These are phyloP conservation scores for Cephalopholis sonnerati DNA, from an alignment of 2,113 vertebrate genomes.

Conservation along the genomic window DNA sequence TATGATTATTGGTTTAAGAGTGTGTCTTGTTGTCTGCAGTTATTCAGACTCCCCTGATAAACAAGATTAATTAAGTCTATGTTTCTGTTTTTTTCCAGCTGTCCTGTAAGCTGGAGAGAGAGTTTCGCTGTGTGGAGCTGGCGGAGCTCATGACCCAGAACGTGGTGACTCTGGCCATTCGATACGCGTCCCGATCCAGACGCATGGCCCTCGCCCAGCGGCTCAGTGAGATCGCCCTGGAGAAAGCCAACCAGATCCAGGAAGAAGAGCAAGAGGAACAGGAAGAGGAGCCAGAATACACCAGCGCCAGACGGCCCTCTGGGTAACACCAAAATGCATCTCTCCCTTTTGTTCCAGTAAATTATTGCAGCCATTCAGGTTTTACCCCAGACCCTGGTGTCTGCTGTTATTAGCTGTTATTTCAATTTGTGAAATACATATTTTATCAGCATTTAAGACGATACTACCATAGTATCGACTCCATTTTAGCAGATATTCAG, in stretches of 20 bases:
- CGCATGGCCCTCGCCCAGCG: slow-evolving; percentile 90
- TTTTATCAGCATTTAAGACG: neutral
- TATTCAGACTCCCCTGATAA: neutral
- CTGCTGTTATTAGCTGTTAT: too few relatives aligned
- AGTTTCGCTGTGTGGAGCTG: slow-evolving; percentile 95
- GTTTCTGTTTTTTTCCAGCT: slow-evolving; percentile 81
- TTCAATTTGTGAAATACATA: too few relatives aligned
- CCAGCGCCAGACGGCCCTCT: slow-evolving; percentile 60
- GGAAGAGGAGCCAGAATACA: slow-evolving; percentile 82
- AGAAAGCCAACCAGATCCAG: slow-evolving; percentile 87
- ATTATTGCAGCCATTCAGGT: neutral
- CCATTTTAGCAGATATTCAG: neutral
- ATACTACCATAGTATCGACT: too few relatives aligned
- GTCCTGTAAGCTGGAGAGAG: slow-evolving; percentile 94
- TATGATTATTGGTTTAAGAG: neutral
- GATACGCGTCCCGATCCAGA: slow-evolving; percentile 93
- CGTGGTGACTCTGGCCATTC: slow-evolving; percentile 91
- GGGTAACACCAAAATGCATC: slow-evolving; percentile 79
- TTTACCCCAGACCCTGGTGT: too few relatives aligned
- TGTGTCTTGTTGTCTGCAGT: neutral
- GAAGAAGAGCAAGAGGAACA: slow-evolving; percentile 63
- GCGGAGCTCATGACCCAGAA: slow-evolving; percentile 93
- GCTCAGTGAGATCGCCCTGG: slow-evolving; percentile 90
- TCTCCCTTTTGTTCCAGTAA: neutral
- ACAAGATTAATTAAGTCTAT: too few relatives aligned